phyloP scores from a whole-genome alignment of 2,888 invertebrate genomes.

The Ophioninae sp. region DNA sequence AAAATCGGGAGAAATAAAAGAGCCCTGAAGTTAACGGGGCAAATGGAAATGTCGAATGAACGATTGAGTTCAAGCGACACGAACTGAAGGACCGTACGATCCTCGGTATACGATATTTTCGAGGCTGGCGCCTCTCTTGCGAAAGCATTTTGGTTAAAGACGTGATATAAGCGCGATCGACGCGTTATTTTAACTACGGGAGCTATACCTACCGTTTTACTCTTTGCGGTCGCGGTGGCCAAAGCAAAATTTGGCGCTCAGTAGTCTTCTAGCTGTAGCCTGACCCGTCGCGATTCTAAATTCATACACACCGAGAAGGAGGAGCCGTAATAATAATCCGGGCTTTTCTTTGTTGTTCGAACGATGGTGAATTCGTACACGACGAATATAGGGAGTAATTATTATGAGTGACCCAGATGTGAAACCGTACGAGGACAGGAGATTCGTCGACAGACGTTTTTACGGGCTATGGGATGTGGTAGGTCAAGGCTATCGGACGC shows the following conservation, averaged over 20 bases:
- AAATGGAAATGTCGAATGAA: neutral
- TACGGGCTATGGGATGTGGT: slow-evolving; percentile 77
- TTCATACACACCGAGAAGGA: slow-evolving; percentile 1
- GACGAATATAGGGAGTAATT: slow-evolving; percentile 12
- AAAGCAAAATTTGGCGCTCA: slow-evolving; percentile 54
- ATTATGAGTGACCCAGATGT: slow-evolving; percentile 33
- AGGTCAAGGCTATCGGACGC: slow-evolving; percentile 68
- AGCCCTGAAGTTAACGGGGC: neutral
- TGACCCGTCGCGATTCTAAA: slow-evolving; percentile 45
- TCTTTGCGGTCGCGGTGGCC: slow-evolving; percentile 25
- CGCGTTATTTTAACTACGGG: slow-evolving; percentile 59
- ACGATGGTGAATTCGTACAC: neutral
- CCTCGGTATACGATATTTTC: slow-evolving; percentile 17
- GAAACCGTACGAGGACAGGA: slow-evolving; percentile 35
- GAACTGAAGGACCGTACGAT: slow-evolving; percentile 2
- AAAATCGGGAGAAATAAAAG: neutral
- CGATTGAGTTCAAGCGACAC: slow-evolving; percentile 13
- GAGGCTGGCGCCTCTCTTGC: slow-evolving; percentile 48
- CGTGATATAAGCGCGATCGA: slow-evolving; percentile 51
- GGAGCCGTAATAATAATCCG: neutral
- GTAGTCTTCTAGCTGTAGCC: slow-evolving; percentile 49
- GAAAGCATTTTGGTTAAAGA: slow-evolving; percentile 31
- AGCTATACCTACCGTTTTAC: slow-evolving; percentile 33
- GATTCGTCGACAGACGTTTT: slow-evolving; percentile 47
- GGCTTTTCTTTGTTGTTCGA: neutral